These are phyloP conservation scores for Andrena cerasifolii DNA, from an alignment of 1,140 invertebrate genomes.

Conservation along the genomic window DNA sequence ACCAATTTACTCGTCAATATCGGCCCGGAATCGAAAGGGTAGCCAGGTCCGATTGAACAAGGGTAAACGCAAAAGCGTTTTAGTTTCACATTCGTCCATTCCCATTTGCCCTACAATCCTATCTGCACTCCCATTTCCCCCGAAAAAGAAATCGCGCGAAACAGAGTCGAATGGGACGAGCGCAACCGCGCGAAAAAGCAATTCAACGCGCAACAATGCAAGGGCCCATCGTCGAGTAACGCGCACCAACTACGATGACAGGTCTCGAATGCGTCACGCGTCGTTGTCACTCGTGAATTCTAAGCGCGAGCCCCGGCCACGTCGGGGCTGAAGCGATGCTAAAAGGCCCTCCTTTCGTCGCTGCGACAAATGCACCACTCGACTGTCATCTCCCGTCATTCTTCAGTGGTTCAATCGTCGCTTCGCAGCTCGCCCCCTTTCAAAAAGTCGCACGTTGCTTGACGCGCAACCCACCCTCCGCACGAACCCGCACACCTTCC, in stretches of 20 bases:
- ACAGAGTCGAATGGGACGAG: slow-evolving; percentile 7
- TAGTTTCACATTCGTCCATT: too few species aligned
- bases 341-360: slow-evolving; percentile 51
- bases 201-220: slow-evolving; percentile 10
- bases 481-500: background rate
- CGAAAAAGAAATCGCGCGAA: slow-evolving; percentile 9
- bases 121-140: background rate
- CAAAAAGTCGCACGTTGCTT: slow-evolving; percentile 19
- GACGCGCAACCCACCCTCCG: background rate
- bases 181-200: slow-evolving; percentile 10
- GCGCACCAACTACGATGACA: slow-evolving; percentile 8
- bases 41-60: too few species aligned
- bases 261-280: slow-evolving; percentile 22
- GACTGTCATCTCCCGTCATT: slow-evolving; percentile 58
- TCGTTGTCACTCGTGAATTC: slow-evolving; percentile 43
- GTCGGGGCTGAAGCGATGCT: slow-evolving; percentile 47
- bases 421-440: slow-evolving; percentile 43
- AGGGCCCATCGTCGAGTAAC: slow-evolving; percentile 2
- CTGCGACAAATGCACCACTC: slow-evolving; percentile 44
- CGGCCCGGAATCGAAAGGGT: too few species aligned
- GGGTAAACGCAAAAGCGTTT: too few species aligned
- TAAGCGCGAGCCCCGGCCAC: slow-evolving; percentile 30
- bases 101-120: too few species aligned
- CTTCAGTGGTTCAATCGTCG: slow-evolving; percentile 53
- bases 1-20: too few species aligned